Evolutionary conservation across 2,888 invertebrate species (phyloP).

Genomic region (Yponomeuta cagnagella): DNA sequence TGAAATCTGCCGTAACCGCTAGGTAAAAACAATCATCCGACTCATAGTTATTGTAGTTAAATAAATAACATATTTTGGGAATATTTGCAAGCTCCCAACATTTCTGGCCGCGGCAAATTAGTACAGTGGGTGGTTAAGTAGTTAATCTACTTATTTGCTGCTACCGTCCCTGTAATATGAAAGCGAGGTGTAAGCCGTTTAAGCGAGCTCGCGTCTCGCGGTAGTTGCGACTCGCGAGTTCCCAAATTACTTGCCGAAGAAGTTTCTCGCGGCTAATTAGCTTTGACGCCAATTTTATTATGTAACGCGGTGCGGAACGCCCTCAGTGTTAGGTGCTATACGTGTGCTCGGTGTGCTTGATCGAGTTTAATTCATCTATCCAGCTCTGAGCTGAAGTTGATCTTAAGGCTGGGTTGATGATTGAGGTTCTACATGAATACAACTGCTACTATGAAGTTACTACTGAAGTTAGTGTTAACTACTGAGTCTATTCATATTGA

Average conservation of each 20-base stretch:
- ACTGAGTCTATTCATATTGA: too few relatives aligned
- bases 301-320: not conserved
- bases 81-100: too few relatives aligned
- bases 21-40: too few relatives aligned
- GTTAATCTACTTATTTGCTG: not conserved
- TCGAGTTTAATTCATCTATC: not conserved
- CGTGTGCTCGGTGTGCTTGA: not conserved
- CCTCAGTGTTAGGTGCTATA: not conserved
- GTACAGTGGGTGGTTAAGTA: too few relatives aligned
- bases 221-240: slow-evolving; percentile 1
- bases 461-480: too few relatives aligned
- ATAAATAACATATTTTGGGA: too few relatives aligned
- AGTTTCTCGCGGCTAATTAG: not conserved
- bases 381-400: not conserved
- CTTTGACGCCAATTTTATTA: slow-evolving; percentile 1
- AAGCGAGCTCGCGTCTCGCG: not conserved
- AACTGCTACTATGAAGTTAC: too few relatives aligned
- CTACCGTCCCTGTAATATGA: not conserved
- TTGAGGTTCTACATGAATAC: too few relatives aligned
- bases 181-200: not conserved
- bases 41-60: too few relatives aligned
- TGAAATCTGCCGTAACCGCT: too few relatives aligned
- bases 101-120: too few relatives aligned
- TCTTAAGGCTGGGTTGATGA: too few relatives aligned
- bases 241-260: not conserved